phyloP scores from a whole-genome alignment of 2,888 invertebrate genomes.

The Halictus quadricinctus region DNA sequence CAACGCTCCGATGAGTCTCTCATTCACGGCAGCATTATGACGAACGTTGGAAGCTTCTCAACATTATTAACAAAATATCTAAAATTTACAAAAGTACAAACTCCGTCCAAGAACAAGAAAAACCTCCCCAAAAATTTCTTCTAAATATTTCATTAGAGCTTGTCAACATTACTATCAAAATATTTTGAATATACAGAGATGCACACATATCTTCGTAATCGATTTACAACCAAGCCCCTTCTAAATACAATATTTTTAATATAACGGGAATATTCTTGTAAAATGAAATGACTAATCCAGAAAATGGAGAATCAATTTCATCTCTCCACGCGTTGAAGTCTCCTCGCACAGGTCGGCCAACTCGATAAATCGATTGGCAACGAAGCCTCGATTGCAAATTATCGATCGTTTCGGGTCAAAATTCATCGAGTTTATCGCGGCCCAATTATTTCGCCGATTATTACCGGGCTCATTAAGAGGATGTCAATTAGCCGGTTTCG shows the following conservation, averaged over 20 bases:
- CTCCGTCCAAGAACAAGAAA: not conserved
- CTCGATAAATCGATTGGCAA: not conserved
- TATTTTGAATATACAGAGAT: not conserved
- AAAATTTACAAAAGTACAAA: not conserved
- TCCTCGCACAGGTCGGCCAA: too few species aligned
- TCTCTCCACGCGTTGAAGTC: not conserved
- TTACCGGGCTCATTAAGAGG: constrained; percentile 37
- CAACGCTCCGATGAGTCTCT: constrained; percentile 4
- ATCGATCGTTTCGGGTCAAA: not conserved
- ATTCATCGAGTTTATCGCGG: constrained; percentile 16
- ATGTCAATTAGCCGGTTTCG: constrained; percentile 51
- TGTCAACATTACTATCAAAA: too few species aligned
- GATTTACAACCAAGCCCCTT: too few species aligned
- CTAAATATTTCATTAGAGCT: not conserved
- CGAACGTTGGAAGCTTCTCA: not conserved
- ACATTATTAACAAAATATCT: not conserved
- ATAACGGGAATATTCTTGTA: not conserved
- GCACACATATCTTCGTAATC: not conserved
- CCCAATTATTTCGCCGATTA: constrained; percentile 49
- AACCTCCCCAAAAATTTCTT: not conserved
- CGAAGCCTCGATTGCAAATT: not conserved
- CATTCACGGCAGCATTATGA: constrained; percentile 4
- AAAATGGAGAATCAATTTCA: not conserved
- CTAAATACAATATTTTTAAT: too few species aligned
- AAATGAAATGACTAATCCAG: not conserved